phyloP scores from a whole-genome alignment of 2,797 vertebrate genomes.

The Lacerta viridis region DNA sequence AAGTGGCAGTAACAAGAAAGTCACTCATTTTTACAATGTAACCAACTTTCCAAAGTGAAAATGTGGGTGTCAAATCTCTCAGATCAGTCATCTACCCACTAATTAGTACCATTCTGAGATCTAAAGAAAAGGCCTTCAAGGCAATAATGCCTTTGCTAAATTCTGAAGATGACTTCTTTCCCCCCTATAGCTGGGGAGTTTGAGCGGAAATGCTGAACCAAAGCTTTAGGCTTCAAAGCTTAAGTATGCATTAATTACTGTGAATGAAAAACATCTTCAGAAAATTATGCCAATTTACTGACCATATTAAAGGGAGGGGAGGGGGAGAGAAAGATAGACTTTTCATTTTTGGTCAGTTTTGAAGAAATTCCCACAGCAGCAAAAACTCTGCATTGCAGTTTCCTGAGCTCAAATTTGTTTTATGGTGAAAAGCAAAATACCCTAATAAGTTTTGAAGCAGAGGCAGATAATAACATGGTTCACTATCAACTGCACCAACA shows the following conservation, averaged over 20 bases:
- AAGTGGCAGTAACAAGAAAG: conserved; percentile 46
- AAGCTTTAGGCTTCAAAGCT: conserved; percentile 29
- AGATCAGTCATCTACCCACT: conserved; percentile 56
- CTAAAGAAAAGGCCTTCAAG: conserved; percentile 53
- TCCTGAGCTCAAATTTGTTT: conserved; percentile 12
- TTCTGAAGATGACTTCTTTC: conserved; percentile 23
- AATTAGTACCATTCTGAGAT: conserved; percentile 59
- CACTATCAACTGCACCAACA: background rate
- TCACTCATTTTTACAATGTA: conserved; percentile 55
- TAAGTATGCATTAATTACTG: conserved; percentile 30
- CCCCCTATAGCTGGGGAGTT: conserved; percentile 2
- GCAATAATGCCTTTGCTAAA: conserved; percentile 48
- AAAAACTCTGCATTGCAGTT: background rate
- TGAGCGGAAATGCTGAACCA: conserved; percentile 29
- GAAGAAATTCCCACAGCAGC: conserved; percentile 31
- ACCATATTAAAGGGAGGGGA: background rate
- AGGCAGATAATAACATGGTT: conserved; percentile 4
- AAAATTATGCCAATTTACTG: conserved; percentile 39
- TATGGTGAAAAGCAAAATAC: background rate
- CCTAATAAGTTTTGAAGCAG: background rate
- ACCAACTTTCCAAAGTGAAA: conserved; percentile 58
- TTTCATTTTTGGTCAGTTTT: conserved; percentile 38
- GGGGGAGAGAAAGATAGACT: conserved; percentile 10
- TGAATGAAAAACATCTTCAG: conserved; percentile 23
- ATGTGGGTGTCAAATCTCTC: conserved; percentile 51